Base-by-base conservation (phyloP, 2,888 invertebrate genomes). In the Bibio marci region DNA sequence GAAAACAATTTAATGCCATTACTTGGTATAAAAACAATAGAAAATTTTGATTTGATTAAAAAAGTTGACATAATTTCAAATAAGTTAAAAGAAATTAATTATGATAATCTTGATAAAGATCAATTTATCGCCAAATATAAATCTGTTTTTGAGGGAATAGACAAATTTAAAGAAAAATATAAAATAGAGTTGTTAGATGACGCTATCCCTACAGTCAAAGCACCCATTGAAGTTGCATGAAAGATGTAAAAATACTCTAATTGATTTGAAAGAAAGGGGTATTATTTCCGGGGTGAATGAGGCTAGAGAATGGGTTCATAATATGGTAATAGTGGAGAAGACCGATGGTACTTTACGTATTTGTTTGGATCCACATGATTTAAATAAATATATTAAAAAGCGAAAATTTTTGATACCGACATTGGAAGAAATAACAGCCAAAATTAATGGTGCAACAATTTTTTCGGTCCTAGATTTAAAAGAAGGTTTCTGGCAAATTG, bases 311-410 rank as follows among this genome's bases (percentile, higher is more conserved):
- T 18, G 33, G 33, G 18, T 33, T 12, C 3, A 4, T 12, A 33
- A 33, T n/a, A 7, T 33, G 4, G 33, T 33, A 10, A 4, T 33
- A 8, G 11, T 15, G 3, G 33, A 33, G n/a, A 33, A 33, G 10
- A 45, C 46, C 15, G 43, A 50, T 43, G 42, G 41, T n/a, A 43
- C 42, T 7, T 18, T 52, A 12, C 31, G 52, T 18, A 27, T 53
- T 11, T 52, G 53, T 41, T 35, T 53, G 33, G 50, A 52, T 35
- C 51, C 53, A 7, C 37, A 43, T 26, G 44, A 49, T 30, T 39
- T 46, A 35, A 51, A 48, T 41, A 46, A 48, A 43, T 35, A 39
- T 32, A 41, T 48, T 33, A 38, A 41, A 37, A 31, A 44, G 41
- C 39, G 48, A 40, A 42, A 47, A 36, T 43, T 45, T 41, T 38